Evolutionary conservation across 2,888 invertebrate species (phyloP), one percentile per base, ranked within the genome.

Genomic region (Drosophila nigricruria): DNA sequence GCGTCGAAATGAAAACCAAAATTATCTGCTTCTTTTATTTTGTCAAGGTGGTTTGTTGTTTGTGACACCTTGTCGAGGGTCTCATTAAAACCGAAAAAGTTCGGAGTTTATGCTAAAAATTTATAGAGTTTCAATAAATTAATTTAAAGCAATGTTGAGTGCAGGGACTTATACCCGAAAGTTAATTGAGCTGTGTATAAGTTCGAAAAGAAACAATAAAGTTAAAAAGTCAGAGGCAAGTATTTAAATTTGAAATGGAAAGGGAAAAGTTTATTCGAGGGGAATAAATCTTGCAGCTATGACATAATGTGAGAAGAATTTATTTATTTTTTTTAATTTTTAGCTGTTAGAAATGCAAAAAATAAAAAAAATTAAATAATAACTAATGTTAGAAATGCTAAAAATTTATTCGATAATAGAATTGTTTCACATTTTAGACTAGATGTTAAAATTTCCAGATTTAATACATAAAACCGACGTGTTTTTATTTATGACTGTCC

Each of bases 21-120:
- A 38, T 38, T 54, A 43, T 34, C 12, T 25, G 27, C 16, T 38
- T 4, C 32, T 49, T 52, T 23, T 52, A 27, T 12, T 45, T 66
- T 52, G 42, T 49, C 36, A 52, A 18, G 8, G 12, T 36, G 36
- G 12, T 16, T 16, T 49, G 32, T 32, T 54, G 58, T 42, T 64
- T 50, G 20, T 71, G 77, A 57, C 68, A 61, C 60, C 60, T 72
- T 47, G 18, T 25, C 8, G 45, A 53, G 40, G n/a, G 25, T 49
- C 36, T 61, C 62, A 30, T 56, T 50, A 54, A 32, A 23, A 9
- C 34, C 23, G 5, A 5, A 54, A 62, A 60, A 56, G 6, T 9
- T 49, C n/a, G 18, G 3, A 8, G 3, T 2, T 25, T 1, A 2
- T 2, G 6, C 45, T 27, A n/a, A 30, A 47, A 30, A 30, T 3